Evolutionary conservation across 1,140 invertebrate genomes (phyloP).

Genomic region (Drosophila lowei): DNA sequence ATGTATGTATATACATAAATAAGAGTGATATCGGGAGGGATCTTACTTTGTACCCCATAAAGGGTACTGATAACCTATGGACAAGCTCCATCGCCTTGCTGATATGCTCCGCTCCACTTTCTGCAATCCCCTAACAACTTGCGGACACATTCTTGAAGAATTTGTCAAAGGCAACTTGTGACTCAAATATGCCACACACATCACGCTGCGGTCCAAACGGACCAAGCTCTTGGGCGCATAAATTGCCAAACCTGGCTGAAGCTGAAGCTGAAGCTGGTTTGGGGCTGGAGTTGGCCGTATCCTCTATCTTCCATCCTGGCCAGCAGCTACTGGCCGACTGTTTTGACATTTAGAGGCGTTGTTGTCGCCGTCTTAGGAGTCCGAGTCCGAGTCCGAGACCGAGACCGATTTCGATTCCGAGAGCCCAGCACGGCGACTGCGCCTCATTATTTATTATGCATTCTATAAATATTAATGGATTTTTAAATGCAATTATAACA

Average conservation of each 20-base stretch:
- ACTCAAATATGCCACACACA: constrained; percentile 75
- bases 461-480: constrained; percentile 83
- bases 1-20: no score
- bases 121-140: constrained; percentile 20
- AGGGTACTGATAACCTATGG: not conserved
- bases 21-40: not conserved
- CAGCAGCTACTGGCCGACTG: constrained; percentile 24
- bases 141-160: constrained; percentile 62
- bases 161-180: constrained; percentile 73
- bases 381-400: not conserved
- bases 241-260: constrained; percentile 74
- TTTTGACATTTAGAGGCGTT: constrained; percentile 77
- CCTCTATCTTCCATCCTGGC: not conserved
- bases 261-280: not conserved
- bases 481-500: constrained; percentile 83
- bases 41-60: no score
- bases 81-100: constrained; percentile 1
- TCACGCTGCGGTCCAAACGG: constrained; percentile 30
- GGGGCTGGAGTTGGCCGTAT: no score
- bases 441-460: constrained; percentile 82
- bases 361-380: constrained; percentile 45
- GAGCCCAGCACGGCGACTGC: constrained; percentile 20
- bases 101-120: constrained; percentile 38
- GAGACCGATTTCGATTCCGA: not conserved
- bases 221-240: constrained; percentile 59